Percentiles rank a stretch among this genome's conserved stretches.
These are phyloP conservation scores for Sebastes kiyomatsui DNA, from an alignment of 2,797 vertebrate genomes.

Conservation along the genomic window DNA sequence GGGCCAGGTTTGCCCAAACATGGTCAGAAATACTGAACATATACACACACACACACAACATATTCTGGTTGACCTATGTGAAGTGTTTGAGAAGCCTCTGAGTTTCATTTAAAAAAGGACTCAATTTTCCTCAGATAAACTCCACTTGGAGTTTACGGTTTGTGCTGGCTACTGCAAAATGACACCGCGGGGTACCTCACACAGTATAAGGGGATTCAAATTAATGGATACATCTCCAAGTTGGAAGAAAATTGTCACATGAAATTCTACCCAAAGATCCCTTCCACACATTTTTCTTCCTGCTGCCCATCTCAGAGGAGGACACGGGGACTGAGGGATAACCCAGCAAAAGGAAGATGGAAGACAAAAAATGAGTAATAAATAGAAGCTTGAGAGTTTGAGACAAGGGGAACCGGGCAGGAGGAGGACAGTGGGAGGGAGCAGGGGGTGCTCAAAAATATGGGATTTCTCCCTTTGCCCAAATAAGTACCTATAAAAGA, in stretches of 20 bases:
- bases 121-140: conserved; percentile 37
- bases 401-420: conserved; percentile 18
- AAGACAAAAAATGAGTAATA: conserved; percentile 10
- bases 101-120: conserved; percentile 29
- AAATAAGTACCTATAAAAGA: conserved; percentile 85
- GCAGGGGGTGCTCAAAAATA: conserved; percentile 53
- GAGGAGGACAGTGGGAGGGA: neutral
- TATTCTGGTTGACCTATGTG: conserved; percentile 16
- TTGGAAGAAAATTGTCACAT: neutral
- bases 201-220: conserved; percentile 11
- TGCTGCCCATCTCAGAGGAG: neutral
- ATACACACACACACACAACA: neutral
- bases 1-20: conserved; percentile 74
- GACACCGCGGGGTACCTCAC: neutral
- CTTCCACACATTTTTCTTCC: neutral
- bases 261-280: neutral
- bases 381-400: conserved; percentile 19
- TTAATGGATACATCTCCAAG: conserved; percentile 2
- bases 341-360: neutral
- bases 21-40: conserved; percentile 61
- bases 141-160: conserved; percentile 3
- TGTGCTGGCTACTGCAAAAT: neutral
- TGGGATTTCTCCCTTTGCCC: conserved; percentile 78
- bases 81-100: neutral
- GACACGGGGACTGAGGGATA: neutral